Evolutionary conservation across 2,888 invertebrate species (phyloP).

Genomic region (Saturnia pavonia): DNA sequence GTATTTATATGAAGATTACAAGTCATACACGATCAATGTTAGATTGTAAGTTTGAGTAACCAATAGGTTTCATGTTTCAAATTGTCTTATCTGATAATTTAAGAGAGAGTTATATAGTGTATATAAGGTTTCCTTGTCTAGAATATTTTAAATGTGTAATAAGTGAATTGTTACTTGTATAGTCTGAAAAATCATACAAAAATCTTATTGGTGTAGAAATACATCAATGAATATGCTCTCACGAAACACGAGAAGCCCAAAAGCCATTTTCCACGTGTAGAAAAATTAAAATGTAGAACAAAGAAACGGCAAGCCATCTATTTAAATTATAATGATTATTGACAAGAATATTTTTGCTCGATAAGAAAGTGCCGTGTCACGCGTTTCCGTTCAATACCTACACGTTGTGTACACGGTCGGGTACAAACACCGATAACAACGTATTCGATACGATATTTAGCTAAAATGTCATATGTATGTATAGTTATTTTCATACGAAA

Average conservation of each 20-base stretch:
- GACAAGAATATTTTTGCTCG: constrained; percentile 25
- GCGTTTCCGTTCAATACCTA: neutral
- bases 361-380: constrained; percentile 40
- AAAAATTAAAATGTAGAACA: neutral
- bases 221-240: no score
- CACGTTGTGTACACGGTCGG: constrained; percentile 30
- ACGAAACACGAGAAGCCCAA: neutral
- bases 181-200: no score
- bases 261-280: neutral
- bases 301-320: neutral
- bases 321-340: constrained; percentile 12
- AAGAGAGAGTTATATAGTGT: no score
- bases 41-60: no score
- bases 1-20: no score
- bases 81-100: no score
- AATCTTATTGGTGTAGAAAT: no score
- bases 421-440: constrained; percentile 15
- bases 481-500: neutral
- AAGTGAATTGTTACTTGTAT: no score
- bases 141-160: no score
- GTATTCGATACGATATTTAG: constrained; percentile 1
- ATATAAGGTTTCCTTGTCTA: no score
- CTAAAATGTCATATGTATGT: neutral
- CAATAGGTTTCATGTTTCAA: no score
- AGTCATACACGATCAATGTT: no score